phyloP scores from a whole-genome alignment of 2,888 invertebrate species.

The Criorhina ranunculi region DNA sequence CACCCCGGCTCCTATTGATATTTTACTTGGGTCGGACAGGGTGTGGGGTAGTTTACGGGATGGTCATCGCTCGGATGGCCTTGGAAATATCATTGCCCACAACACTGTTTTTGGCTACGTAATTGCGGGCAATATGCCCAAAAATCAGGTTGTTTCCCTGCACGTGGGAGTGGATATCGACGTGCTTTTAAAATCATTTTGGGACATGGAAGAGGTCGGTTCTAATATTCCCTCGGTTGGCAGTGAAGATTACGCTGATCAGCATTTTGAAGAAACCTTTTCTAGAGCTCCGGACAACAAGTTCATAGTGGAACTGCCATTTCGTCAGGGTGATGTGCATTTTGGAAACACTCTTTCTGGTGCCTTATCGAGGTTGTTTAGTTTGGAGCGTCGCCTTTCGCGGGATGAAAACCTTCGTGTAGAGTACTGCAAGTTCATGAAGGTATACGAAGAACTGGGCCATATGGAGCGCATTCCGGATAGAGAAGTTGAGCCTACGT shows the following conservation, averaged over 20 bases:
- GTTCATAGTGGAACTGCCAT: constrained; percentile 18
- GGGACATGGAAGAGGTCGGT: background rate
- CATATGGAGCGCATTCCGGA: constrained; percentile 18
- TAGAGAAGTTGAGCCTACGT: background rate
- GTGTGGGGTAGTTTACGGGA: background rate
- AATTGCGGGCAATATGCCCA: constrained; percentile 20
- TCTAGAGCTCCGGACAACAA: constrained; percentile 34
- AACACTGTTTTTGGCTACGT: constrained; percentile 24
- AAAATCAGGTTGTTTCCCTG: background rate
- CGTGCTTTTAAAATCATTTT: background rate
- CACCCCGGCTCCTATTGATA: background rate
- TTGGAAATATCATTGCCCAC: background rate
- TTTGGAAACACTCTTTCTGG: constrained; percentile 31
- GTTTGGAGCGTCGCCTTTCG: constrained; percentile 8
- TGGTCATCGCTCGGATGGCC: background rate
- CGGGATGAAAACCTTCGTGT: background rate
- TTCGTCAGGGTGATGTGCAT: constrained; percentile 3
- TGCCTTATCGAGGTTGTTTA: background rate
- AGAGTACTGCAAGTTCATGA: constrained; percentile 5
- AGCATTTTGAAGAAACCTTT: constrained; percentile 36
- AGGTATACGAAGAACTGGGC: constrained; percentile 4
- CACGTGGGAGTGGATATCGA: background rate
- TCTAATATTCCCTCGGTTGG: background rate
- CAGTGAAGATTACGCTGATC: constrained; percentile 15
- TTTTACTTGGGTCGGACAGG: too few relatives aligned